A percentile compares a stretch with the other conserved stretches of the same genome.
Evolutionary conservation across 2,888 invertebrate genomes (phyloP).

Genomic region (Gandaritis pyraliata): DNA sequence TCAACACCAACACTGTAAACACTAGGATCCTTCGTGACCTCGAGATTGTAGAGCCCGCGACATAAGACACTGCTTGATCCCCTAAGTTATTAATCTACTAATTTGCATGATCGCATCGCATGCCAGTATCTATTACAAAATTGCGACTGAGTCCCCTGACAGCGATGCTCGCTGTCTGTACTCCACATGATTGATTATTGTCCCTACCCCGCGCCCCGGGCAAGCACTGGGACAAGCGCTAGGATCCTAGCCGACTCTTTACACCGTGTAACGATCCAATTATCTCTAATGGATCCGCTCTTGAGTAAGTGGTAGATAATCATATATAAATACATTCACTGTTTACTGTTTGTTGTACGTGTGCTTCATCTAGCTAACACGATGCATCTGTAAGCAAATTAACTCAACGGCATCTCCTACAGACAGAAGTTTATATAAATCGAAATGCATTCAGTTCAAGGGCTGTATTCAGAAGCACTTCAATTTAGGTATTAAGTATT

Average conservation of each 20-base stretch:
- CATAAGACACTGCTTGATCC: no score
- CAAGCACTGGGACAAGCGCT: constrained; percentile 37
- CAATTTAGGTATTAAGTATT: no score
- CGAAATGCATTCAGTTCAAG: no score
- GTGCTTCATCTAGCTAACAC: no score
- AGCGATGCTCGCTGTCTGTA: constrained; percentile 40
- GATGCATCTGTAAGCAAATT: not conserved
- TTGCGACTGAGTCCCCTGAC: constrained; percentile 45
- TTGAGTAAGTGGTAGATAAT: constrained; percentile 22
- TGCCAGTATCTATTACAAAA: constrained; percentile 36
- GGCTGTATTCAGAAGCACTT: no score
- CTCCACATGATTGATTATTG: constrained; percentile 54
- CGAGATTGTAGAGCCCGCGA: no score
- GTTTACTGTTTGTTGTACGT: no score
- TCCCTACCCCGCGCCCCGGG: constrained; percentile 19
- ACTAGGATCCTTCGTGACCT: no score
- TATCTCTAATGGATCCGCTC: constrained; percentile 71
- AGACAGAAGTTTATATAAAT: no score
- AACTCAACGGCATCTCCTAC: no score
- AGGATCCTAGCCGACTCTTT: constrained; percentile 17
- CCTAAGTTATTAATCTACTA: no score
- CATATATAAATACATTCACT: not conserved
- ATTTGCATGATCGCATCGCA: constrained; percentile 23
- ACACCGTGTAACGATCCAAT: constrained; percentile 63
- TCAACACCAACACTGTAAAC: no score